phyloP scores from a whole-genome alignment of 2,113 vertebrate species.

The Tenebrosternarchus preto region DNA sequence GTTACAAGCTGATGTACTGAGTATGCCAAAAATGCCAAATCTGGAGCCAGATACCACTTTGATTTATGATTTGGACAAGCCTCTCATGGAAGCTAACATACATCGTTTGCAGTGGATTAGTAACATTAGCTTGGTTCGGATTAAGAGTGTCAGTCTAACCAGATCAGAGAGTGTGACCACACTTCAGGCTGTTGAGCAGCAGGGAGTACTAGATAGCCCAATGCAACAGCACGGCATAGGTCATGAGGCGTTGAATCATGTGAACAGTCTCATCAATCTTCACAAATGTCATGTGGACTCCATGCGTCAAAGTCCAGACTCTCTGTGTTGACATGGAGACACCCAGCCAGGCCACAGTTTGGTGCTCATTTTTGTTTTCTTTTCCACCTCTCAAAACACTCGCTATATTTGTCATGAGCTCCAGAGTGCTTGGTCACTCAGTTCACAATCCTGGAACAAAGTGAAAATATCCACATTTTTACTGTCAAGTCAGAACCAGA shows the following conservation, averaged over 20 bases:
- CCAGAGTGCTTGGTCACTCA: neutral
- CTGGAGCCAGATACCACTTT: neutral
- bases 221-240: neutral
- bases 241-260: slow-evolving; percentile 21
- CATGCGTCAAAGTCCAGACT: neutral
- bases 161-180: slow-evolving; percentile 12
- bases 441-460: neutral
- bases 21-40: neutral
- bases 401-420: slow-evolving; percentile 9
- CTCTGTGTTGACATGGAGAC: neutral
- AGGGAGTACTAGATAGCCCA: neutral
- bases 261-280: slow-evolving; percentile 5
- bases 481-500: neutral
- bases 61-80: neutral
- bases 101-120: slow-evolving; percentile 39
- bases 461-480: neutral
- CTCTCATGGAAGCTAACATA: slow-evolving; percentile 13
- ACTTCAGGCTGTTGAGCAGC: neutral
- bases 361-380: neutral
- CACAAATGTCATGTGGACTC: neutral
- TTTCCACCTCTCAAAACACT: neutral
- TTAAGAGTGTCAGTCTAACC: slow-evolving; percentile 10
- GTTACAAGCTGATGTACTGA: neutral
- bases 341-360: neutral
- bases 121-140: slow-evolving; percentile 33